Base-by-base conservation (phyloP, 1,140 invertebrate genomes). In the Spodoptera litura region DNA sequence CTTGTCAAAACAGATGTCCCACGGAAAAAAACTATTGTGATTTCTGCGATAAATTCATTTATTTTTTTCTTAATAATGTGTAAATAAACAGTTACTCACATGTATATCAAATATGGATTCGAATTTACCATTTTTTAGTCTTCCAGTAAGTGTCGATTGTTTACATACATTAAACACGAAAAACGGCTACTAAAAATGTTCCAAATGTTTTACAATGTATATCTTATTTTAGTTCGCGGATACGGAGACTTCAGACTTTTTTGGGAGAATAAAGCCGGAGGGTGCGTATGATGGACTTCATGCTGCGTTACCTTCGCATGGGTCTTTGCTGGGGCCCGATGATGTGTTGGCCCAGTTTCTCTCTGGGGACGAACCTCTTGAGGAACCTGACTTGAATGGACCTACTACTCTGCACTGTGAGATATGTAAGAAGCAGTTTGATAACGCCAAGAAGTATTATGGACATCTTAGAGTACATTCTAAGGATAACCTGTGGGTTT, bases 381-480 rank as follows among this genome's bases (percentile, higher is more conserved):
- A 93, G 71, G 91, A 93, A 70, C 93, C 93, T 1, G 91, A 93
- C 66, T 79, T 94, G n/a, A 94, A 93, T 72, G 93, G 91, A 0
- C 91, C 93, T 3, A 89, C 91, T 0, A 91, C 91, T 9, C 81
- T 93, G 35, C 89, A 91, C 44, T 94, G 93, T 79, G 92, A 94
- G 79, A 94, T 94, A 56, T 94, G 93, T 81, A 85, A 84, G 10
- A 94, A 93, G 76, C 87, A 88, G 78, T 94, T 94, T 84, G 91
- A 93, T 68, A 94, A 94, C 82, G 91, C 92, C 27, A 94, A 93
- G 64, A 93, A 94, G 62, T 94, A 94, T 78, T 93, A 93, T 87
- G 93, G 93, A 27, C 93, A 94, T 75, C 80, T 94, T 25, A 78
- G 91, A 78, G 90, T 94, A 12, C 93, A 94, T 81, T 93, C 92